Percentiles rank a stretch among this genome's conserved stretches.
Conservation (phyloP, 2,888 invertebrate species). For the Drosophila robusta region DNA sequence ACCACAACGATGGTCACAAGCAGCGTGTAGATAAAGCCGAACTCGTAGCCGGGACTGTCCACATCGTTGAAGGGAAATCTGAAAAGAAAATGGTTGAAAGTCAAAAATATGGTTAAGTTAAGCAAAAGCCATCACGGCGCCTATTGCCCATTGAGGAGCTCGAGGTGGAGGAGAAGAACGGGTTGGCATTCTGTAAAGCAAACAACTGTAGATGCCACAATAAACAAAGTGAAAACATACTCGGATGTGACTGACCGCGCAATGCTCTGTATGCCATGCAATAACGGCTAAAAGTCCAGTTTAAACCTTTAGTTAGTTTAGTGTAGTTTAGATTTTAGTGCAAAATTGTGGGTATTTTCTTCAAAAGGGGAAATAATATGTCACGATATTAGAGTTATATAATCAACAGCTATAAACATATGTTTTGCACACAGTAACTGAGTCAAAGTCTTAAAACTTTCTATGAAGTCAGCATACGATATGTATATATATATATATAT, state of each 20-base stretch:
- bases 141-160: background rate
- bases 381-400: too few relatives aligned
- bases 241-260: background rate
- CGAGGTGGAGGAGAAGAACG: background rate
- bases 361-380: too few relatives aligned
- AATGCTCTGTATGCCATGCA: background rate
- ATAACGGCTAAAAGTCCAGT: too few relatives aligned
- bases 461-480: too few relatives aligned
- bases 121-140: background rate
- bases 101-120: background rate
- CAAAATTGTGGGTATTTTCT: too few relatives aligned
- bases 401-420: too few relatives aligned
- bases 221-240: background rate
- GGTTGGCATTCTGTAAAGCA: background rate
- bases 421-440: too few relatives aligned
- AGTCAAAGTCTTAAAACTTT: too few relatives aligned
- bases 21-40: conserved; percentile 71
- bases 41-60: conserved; percentile 75
- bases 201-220: background rate
- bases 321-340: too few relatives aligned
- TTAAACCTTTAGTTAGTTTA: too few relatives aligned
- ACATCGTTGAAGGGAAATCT: conserved; percentile 81
- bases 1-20: conserved; percentile 72
- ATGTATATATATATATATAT: too few relatives aligned
- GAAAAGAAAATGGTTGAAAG: background rate